Base-by-base conservation (phyloP, 2,113 vertebrate species). In the Lycocorax pyrrhopterus region DNA sequence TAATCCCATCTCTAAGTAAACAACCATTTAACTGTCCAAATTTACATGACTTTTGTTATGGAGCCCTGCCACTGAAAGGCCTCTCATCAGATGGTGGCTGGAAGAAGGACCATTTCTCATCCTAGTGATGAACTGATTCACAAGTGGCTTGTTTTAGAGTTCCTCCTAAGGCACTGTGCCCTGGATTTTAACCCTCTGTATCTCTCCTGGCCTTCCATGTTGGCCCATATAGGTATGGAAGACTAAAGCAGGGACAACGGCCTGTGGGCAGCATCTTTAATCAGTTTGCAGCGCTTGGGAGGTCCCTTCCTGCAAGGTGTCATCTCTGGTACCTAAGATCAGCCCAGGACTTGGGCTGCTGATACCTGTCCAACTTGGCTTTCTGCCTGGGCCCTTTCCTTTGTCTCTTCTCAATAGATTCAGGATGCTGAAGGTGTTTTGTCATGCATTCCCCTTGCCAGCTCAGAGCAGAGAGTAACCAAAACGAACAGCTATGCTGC, bases 401-500 rank as follows among this genome's bases (percentile, higher is more conserved):
- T 89, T 74, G 27, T 62, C 26, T 75, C 44, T 80, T 67, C 72
- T 74, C 0, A 1, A 87, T 75, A 91, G 32, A 90, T 58, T 93
- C 44, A n/a, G 47, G 73, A 74, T 68, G 59, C 73, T 86, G 52
- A 84, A 90, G 84, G 87, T 51, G 76, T 87, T 95, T 84, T 69
- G 63, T 89, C 41, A 10, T 62, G 87, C 62, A 47, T 94, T 96
- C 32, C 56, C 66, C 23, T 87, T 69, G 90, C 83, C 82, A 83
- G 67, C 90, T 86, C 82, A 87, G 82, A 91, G 84, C 66, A 78
- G 87, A 93, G 67, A 95, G 82, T 85, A 95, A 94, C 86, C 87
- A 77, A 93, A 96, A 94, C 7, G 87, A 94, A 84, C 93, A 96
- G 84, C 94, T 90, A 84, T 41, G 74, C 93, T 96, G 93, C 93